Base-by-base conservation (phyloP, 2,113 vertebrate genomes). In the Chrysochloris asiatica region DNA sequence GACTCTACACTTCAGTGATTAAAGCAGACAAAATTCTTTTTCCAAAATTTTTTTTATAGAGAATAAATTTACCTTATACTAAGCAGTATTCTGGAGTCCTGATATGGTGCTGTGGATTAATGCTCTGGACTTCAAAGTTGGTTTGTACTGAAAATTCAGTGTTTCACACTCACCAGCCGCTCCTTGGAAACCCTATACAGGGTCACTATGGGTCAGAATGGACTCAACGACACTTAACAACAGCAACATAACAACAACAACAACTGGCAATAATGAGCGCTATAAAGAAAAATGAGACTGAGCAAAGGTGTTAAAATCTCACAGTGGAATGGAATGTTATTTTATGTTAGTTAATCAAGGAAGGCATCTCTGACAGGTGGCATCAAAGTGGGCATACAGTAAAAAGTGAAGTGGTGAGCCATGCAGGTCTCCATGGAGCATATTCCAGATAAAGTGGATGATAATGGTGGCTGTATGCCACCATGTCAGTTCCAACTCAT, bases 41-140 rank as follows among this genome's bases (percentile, higher is more conserved):
- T 71, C 84, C 22, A 85, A 85, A 59, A 85, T 81, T 67, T 90
- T 85, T 50, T 86, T n/a, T 61, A 8, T 26, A 89, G 43, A 59
- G 33, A 82, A 36, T 54, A 84, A 33, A 89, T 33, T 59, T 50
- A 33, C 26, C 36, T 28, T 72, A 45, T 54, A 6, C 71, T 22
- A 12, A 3, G 24, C 17, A 56, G 24, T 56, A 56, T 56, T 22
- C 54, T n/a, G n/a, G n/a, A n/a, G n/a, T n/a, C n/a, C n/a, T n/a
- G n/a, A n/a, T n/a, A n/a, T n/a, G n/a, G n/a, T n/a, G n/a, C n/a
- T n/a, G n/a, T n/a, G n/a, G n/a, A n/a, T n/a, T n/a, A n/a, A n/a
- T n/a, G n/a, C n/a, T n/a, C n/a, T n/a, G n/a, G n/a, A n/a, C n/a
- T n/a, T n/a, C n/a, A n/a, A n/a, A n/a, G n/a, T n/a, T n/a, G n/a